Evolutionary conservation across 2,888 invertebrate genomes (phyloP).

Genomic region (Aelia acuminata): DNA sequence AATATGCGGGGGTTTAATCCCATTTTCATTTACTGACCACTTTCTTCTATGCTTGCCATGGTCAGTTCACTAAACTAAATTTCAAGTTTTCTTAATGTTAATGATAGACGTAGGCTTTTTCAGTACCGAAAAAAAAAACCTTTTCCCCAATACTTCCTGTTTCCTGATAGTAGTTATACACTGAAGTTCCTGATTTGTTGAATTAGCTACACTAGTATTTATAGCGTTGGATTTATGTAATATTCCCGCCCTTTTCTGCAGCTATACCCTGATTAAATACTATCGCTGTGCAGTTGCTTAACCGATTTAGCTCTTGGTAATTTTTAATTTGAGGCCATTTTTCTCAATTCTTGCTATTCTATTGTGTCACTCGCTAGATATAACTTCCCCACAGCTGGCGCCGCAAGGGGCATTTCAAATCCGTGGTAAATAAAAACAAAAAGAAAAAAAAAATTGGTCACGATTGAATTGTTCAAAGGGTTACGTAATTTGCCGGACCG

Average conservation of each 20-base stretch:
- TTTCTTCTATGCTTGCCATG: background rate
- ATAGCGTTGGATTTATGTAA: background rate
- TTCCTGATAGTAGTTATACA: background rate
- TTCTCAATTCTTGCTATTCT: background rate
- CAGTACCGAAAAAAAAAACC: background rate
- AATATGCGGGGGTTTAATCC: no score
- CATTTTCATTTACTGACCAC: no score
- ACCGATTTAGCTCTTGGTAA: background rate
- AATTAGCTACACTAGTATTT: slow-evolving; percentile 6
- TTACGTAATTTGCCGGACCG: slow-evolving; percentile 16
- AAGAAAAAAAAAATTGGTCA: background rate
- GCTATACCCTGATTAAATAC: background rate
- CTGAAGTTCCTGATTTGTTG: background rate
- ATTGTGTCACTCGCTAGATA: background rate
- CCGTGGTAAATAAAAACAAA: background rate
- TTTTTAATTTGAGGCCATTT: background rate
- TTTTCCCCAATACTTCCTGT: background rate
- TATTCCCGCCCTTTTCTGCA: background rate
- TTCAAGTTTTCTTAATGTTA: background rate
- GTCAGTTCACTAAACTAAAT: background rate
- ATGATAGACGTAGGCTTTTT: background rate
- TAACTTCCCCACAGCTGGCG: background rate
- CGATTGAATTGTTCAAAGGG: background rate
- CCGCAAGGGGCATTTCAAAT: slow-evolving; percentile 46
- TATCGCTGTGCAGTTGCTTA: background rate